A percentile compares a stretch with the other conserved stretches of the same genome.
phyloP scores from a whole-genome alignment of 2,113 vertebrate genomes.

The Oryzias woworae region DNA sequence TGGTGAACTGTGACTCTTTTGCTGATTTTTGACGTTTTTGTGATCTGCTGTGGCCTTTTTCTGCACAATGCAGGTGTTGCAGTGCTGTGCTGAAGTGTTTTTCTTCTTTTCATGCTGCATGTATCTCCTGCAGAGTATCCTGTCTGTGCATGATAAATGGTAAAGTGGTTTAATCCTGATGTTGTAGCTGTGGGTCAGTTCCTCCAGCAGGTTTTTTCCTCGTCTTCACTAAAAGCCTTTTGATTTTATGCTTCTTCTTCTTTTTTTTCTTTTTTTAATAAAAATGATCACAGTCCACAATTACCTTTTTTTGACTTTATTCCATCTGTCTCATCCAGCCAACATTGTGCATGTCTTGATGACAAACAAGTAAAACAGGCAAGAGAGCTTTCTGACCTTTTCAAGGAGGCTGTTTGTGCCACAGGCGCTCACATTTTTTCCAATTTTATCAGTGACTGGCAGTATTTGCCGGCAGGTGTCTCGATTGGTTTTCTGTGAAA shows the following conservation, averaged over 20 bases:
- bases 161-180: constrained; percentile 59
- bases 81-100: constrained; percentile 53
- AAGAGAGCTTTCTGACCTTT: constrained; percentile 43
- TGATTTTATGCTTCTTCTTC: constrained; percentile 33
- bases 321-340: constrained; percentile 13
- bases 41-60: constrained; percentile 71
- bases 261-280: constrained; percentile 57
- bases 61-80: constrained; percentile 56
- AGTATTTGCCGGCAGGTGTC: constrained; percentile 54
- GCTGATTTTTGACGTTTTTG: constrained; percentile 53
- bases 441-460: constrained; percentile 63
- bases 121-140: constrained; percentile 42
- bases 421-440: constrained; percentile 34
- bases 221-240: constrained; percentile 50
- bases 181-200: constrained; percentile 62
- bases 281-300: constrained; percentile 50
- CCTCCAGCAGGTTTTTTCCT: constrained; percentile 50
- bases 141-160: constrained; percentile 67
- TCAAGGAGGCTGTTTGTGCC: constrained; percentile 17
- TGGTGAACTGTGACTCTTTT: constrained; percentile 45
- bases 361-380: constrained; percentile 28
- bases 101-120: constrained; percentile 37
- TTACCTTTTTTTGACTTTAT: constrained; percentile 36
- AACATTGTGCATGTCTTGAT: constrained; percentile 15
- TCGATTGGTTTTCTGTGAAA: constrained; percentile 58